These are phyloP conservation scores for Oceanites oceanicus DNA, from an alignment of 2,113 vertebrate genomes.

Conservation along the genomic window DNA sequence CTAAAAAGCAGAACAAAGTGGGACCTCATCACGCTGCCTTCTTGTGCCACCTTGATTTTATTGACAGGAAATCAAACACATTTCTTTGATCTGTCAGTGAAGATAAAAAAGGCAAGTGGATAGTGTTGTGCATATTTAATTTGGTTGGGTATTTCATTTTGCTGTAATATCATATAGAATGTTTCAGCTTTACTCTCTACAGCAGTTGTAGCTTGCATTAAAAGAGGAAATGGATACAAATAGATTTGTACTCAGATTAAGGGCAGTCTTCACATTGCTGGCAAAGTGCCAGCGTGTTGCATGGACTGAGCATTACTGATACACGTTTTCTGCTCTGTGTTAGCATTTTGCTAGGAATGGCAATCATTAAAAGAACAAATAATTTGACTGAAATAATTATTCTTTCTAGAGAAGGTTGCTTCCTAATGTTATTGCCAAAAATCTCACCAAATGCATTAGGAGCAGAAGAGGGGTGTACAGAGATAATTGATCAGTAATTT, in stretches of 20 bases:
- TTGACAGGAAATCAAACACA: not conserved
- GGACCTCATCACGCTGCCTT: not conserved
- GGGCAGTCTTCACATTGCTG: not conserved
- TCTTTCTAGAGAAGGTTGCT: not conserved
- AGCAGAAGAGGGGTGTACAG: not conserved
- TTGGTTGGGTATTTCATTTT: not conserved
- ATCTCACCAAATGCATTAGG: not conserved
- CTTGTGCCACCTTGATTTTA: not conserved
- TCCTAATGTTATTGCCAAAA: not conserved
- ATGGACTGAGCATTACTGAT: not conserved
- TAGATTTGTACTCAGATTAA: not conserved
- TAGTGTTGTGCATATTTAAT: not conserved
- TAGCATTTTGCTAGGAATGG: not conserved
- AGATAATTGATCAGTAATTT: not conserved
- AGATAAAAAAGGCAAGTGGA: not conserved
- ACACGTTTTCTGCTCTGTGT: not conserved
- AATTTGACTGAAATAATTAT: not conserved
- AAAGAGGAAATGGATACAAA: not conserved
- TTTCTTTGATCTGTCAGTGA: not conserved
- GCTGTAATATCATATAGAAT: not conserved
- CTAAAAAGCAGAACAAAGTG: not conserved
- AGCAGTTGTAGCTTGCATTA: not conserved
- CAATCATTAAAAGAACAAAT: slow-evolving; percentile 24
- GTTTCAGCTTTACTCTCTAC: not conserved
- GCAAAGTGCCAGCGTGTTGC: not conserved